phyloP scores from a whole-genome alignment of 2,888 invertebrate species.

The Noctua pronuba region DNA sequence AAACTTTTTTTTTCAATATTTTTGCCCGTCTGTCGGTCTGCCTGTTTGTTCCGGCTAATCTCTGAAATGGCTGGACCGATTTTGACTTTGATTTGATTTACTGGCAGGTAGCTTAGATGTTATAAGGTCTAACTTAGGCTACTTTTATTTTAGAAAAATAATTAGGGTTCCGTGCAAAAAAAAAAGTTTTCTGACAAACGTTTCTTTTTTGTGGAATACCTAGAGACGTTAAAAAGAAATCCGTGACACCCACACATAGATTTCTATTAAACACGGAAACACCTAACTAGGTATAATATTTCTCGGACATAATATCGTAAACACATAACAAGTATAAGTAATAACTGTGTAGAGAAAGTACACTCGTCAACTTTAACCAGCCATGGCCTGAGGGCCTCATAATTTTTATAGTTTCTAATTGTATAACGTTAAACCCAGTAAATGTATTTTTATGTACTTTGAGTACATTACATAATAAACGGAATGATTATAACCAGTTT shows the following conservation, averaged over 20 bases:
- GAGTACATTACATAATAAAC: slow-evolving; percentile 22
- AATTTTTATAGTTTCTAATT: slow-evolving; percentile 33
- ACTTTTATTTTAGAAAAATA: too few species aligned
- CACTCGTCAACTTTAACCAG: slow-evolving; percentile 19
- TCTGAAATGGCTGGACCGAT: too few species aligned
- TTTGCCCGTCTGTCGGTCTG: too few species aligned
- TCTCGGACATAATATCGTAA: neutral
- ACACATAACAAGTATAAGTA: neutral
- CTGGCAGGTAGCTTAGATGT: too few species aligned
- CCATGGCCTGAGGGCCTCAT: slow-evolving; percentile 18
- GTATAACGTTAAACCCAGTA: slow-evolving; percentile 8
- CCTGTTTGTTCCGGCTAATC: too few species aligned
- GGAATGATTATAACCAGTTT: neutral
- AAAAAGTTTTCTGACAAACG: neutral
- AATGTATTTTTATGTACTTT: neutral
- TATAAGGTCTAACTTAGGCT: too few species aligned
- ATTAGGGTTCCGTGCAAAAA: too few species aligned
- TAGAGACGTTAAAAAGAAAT: neutral
- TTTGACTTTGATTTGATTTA: too few species aligned
- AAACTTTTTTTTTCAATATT: too few species aligned
- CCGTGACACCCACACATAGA: neutral
- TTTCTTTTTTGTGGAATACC: neutral
- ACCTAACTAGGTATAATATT: neutral
- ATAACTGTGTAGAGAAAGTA: slow-evolving; percentile 47
- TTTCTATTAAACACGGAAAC: neutral